phyloP scores from a whole-genome alignment of 1,140 invertebrate genomes.

The Agraylea sexmaculata region DNA sequence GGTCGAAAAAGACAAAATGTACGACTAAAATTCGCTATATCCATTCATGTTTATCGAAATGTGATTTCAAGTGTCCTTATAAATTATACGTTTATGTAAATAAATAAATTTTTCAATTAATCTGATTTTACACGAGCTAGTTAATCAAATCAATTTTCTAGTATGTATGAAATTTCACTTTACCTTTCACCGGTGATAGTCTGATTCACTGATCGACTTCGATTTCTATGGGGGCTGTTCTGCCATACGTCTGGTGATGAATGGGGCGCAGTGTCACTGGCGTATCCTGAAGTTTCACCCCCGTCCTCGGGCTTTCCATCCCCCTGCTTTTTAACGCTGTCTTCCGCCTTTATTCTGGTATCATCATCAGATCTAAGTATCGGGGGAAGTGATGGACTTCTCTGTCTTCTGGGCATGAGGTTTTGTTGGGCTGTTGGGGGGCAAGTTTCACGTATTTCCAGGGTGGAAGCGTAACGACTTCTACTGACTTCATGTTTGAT shows the following conservation, averaged over 20 bases:
- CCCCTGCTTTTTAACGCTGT: no score
- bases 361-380: conserved; percentile 38
- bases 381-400: conserved; percentile 48
- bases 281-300: conserved; percentile 59
- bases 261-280: conserved; percentile 51
- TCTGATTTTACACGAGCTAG: neutral
- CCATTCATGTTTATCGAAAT: neutral
- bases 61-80: neutral
- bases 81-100: neutral
- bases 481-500: conserved; percentile 32
- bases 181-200: conserved; percentile 25
- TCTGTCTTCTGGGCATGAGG: conserved; percentile 29
- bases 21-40: neutral
- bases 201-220: conserved; percentile 29
- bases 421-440: conserved; percentile 33
- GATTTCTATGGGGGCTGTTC: conserved; percentile 25
- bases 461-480: conserved; percentile 36
- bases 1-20: no score
- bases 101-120: neutral
- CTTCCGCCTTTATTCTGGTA: no score
- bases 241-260: conserved; percentile 23
- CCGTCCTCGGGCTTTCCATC: conserved; percentile 44
- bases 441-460: conserved; percentile 35
- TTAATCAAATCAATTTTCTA: neutral
- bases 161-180: neutral